Evolutionary conservation across 1,140 invertebrate genomes (phyloP).

Genomic region (Holotrichia oblita): DNA sequence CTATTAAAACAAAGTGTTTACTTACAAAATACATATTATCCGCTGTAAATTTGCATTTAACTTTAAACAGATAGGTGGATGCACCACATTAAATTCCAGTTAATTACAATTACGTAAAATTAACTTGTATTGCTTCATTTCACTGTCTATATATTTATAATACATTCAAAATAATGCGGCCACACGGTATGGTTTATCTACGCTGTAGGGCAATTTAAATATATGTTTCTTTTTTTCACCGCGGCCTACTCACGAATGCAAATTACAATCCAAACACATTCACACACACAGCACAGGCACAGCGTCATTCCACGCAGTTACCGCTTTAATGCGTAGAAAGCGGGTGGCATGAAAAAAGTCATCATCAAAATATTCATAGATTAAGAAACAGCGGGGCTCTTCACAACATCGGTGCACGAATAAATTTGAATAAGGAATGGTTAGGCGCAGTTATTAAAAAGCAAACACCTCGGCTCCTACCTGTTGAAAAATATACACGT

Average conservation of each 20-base stretch:
- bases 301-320: not conserved
- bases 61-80: no score
- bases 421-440: conserved; percentile 26
- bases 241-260: conserved; percentile 19
- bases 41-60: no score
- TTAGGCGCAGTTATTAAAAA: conserved; percentile 19
- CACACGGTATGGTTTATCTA: conserved; percentile 1
- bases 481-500: not conserved
- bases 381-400: conserved; percentile 32
- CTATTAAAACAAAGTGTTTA: no score
- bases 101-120: no score
- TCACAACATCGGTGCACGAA: conserved; percentile 11
- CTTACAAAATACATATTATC: no score
- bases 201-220: conserved; percentile 30
- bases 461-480: conserved; percentile 21
- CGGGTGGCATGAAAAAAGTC: conserved; percentile 26
- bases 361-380: conserved; percentile 25
- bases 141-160: no score
- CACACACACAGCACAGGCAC: not conserved
- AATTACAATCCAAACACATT: conserved; percentile 25
- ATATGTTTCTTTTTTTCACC: not conserved
- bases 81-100: no score
- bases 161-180: not conserved
- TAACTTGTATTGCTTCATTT: no score
- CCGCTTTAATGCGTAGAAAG: conserved; percentile 22